Base-by-base conservation (phyloP, 2,113 vertebrate genomes). In the Psophia crepitans region DNA sequence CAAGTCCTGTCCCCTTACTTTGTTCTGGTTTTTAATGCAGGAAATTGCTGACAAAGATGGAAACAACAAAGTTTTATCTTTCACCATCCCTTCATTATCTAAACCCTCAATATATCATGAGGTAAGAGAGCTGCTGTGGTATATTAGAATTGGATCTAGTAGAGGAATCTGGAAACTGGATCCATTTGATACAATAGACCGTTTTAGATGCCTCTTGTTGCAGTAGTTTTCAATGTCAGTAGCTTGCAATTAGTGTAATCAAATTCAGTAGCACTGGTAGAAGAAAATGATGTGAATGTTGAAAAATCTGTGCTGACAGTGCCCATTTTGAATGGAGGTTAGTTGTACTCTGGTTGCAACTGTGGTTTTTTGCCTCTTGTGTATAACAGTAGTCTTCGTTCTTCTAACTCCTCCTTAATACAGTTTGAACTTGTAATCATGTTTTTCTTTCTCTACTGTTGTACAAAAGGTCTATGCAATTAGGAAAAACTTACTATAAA, bases 41-140 rank as follows among this genome's bases (percentile, higher is more conserved):
- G 99, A 99, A 98, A 99, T 99, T 77, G 99, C 99, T 95, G 99
- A 99, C 98, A 99, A 99, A 99, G 99, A 99, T 82, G 99, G 99
- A 96, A 99, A 99, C 97, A 98, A 99, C 98, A 99, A 99, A 98
- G 98, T 99, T 92, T 98, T 99, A 71, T 99, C 99, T 93, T 99
- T 99, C 95, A 99, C 99, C 60, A 99, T 99, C 84, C 99, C 99
- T 54, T 99, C 99, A 1, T 98, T 99, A 97, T 99, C 99, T 46
- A 99, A 99, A 95, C 99, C 99, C 43, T 99, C 99, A 32, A 98
- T 99, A 98, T 99, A 99, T 96, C 99, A 99, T 58, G 99, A 99
- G 99, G 99, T 99, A 98, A 98, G 98, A 89, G 18, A 83, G 14
- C 75, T 91, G n/a, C 48, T 83, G 33, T 54, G 74, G 26, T 82